Conservation (phyloP, 2,797 vertebrate species). For the Florisuga fusca region DNA sequence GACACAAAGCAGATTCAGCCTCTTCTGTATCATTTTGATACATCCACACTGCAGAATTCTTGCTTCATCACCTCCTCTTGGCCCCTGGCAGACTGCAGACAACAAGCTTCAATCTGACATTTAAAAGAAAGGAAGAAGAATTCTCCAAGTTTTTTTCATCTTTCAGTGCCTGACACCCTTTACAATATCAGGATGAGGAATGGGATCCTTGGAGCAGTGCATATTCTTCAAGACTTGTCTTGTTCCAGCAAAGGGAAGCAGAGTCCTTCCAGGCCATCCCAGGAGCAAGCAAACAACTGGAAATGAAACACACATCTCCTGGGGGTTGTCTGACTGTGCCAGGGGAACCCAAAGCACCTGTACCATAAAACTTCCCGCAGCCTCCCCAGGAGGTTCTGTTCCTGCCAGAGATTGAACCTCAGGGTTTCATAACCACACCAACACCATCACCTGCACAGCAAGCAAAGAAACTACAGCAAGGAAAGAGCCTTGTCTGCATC, state of each 20-base stretch:
- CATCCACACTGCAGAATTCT: background rate
- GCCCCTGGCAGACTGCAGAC: background rate
- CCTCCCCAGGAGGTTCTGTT: background rate
- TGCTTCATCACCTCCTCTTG: background rate
- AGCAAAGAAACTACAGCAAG: background rate
- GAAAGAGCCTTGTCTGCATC: background rate
- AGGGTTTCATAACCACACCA: accelerated
- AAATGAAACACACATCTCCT: background rate
- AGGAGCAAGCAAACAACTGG: background rate
- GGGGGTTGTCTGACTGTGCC: background rate
- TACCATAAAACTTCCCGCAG: background rate
- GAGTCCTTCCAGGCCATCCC: background rate
- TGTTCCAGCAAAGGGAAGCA: background rate
- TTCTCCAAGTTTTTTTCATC: slow-evolving; percentile 4
- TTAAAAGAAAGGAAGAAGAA: background rate
- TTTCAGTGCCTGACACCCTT: background rate
- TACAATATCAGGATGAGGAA: background rate
- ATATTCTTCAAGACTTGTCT: background rate
- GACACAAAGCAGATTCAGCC: background rate
- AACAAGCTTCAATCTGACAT: background rate
- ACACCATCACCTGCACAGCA: background rate
- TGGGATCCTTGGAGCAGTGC: background rate
- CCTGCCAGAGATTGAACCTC: background rate
- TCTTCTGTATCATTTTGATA: background rate
- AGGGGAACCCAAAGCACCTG: background rate